These are phyloP conservation scores for Pyralis farinalis DNA, from an alignment of 2,888 invertebrate species.

Conservation along the genomic window DNA sequence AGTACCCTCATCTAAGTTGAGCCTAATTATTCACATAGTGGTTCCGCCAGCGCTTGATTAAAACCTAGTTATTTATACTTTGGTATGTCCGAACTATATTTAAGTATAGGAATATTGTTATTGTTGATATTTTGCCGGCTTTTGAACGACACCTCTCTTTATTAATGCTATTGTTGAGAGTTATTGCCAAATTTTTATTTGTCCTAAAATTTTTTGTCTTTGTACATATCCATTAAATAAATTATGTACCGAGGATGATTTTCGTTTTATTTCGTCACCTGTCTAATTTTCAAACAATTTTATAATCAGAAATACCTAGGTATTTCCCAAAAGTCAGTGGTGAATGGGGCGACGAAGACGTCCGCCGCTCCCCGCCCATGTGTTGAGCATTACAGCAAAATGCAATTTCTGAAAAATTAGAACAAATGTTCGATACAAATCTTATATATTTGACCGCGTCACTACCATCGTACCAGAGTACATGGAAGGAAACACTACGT, in stretches of 20 bases:
- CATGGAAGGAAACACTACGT: too few species aligned
- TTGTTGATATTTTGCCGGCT: conserved; percentile 69
- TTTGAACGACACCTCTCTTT: conserved; percentile 55
- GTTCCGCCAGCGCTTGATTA: conserved; percentile 32
- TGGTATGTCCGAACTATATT: conserved; percentile 47
- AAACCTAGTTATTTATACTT: conserved; percentile 26
- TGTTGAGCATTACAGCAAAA: too few species aligned
- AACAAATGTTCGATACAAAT: too few species aligned
- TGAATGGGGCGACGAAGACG: too few species aligned
- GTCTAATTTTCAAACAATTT: too few species aligned
- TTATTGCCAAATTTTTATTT: conserved; percentile 77
- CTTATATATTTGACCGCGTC: too few species aligned
- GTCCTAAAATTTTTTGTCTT: conserved; percentile 69
- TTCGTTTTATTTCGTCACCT: conserved; percentile 34
- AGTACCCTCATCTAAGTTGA: too few species aligned
- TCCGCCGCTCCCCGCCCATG: too few species aligned
- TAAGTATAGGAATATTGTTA: conserved; percentile 54
- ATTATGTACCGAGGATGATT: conserved; percentile 67
- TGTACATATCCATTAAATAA: conserved; percentile 79
- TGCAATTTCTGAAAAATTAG: too few species aligned
- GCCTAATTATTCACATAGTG: conserved; percentile 16
- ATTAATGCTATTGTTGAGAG: conserved; percentile 70
- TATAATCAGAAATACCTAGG: too few species aligned
- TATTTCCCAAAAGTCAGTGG: too few species aligned
- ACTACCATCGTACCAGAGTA: too few species aligned